phyloP scores from a whole-genome alignment of 2,113 vertebrate genomes.

The Verasper variegatus region DNA sequence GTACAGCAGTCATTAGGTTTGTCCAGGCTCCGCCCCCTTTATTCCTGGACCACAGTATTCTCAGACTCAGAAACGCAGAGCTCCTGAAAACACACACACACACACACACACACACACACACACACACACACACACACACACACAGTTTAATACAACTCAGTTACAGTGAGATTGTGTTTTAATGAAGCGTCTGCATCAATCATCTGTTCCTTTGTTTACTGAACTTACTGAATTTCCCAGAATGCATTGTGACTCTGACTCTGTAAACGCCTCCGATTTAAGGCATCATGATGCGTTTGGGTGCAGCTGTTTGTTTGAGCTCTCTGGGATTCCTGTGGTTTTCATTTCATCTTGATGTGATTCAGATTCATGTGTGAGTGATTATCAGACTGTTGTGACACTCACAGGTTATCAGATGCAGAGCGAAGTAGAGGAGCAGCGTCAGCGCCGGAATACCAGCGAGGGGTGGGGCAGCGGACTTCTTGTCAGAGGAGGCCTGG shows the following conservation, averaged over 20 bases:
- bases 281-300: not conserved
- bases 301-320: not conserved
- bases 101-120: no score
- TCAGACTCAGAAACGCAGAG: not conserved
- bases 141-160: not conserved
- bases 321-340: not conserved
- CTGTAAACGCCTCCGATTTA: no score
- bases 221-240: not conserved
- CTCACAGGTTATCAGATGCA: conserved; percentile 76
- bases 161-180: not conserved
- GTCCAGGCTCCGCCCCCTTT: conserved; percentile 48
- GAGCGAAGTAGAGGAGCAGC: conserved; percentile 42
- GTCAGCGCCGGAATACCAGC: conserved; percentile 19
- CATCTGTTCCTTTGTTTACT: no score
- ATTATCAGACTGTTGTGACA: not conserved
- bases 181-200: not conserved
- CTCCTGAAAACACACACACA: conserved; percentile 45
- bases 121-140: no score
- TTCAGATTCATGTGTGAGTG: not conserved
- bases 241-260: not conserved
- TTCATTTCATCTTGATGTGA: not conserved
- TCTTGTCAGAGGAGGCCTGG: not conserved
- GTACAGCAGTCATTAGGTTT: conserved; percentile 58
- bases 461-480: not conserved
- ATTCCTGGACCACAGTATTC: conserved; percentile 43